Evolutionary conservation across 1,140 invertebrate species (phyloP), one percentile per base, ranked within the genome.

Genomic region (Philotrypesis tridentata): DNA sequence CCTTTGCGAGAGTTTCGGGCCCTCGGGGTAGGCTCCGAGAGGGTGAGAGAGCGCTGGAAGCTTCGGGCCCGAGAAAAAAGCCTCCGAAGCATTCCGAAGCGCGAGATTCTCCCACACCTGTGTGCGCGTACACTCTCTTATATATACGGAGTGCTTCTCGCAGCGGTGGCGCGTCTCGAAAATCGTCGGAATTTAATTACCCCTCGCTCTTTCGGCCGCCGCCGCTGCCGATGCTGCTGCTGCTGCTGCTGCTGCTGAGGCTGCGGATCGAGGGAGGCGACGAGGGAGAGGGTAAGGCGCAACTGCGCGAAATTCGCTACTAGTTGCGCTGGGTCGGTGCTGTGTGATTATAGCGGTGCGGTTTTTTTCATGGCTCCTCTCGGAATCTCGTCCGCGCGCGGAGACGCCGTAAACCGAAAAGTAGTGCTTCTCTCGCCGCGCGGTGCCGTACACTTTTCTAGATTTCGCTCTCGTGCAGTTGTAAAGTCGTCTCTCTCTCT

Each of bases 121-220:
- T 14, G 17, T 9, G 4, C 23, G 23, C 55, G n/a, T 37, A 37
- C 48, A 21, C 48, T 55, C 17, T 14, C 43, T 21, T 17, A 0
- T 48, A 21, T 17, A n/a, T n/a, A n/a, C n/a, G n/a, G n/a, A n/a
- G n/a, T n/a, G n/a, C n/a, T n/a, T n/a, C n/a, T n/a, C n/a, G n/a
- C n/a, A n/a, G 14, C 48, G 14, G 4, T 5, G 7, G 48, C 48
- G 40, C 12, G 7, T 55, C 25, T 71, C 43, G 37, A 11, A 72
- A 79, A 79, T 83, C 70, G 23, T 76, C 43, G 76, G 25, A n/a
- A 27, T 74, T 85, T 75, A 71, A 73, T 73, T 78, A 63, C 60
- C 81, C 40, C 31, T 61, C 23, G n/a, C n/a, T n/a, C n/a, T 43
- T 43, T 43, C 40, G 40, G 40, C 40, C 17, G 40, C 40, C 12